These are phyloP conservation scores for Andrena camellia DNA, from an alignment of 2,888 invertebrate genomes.

Conservation along the genomic window DNA sequence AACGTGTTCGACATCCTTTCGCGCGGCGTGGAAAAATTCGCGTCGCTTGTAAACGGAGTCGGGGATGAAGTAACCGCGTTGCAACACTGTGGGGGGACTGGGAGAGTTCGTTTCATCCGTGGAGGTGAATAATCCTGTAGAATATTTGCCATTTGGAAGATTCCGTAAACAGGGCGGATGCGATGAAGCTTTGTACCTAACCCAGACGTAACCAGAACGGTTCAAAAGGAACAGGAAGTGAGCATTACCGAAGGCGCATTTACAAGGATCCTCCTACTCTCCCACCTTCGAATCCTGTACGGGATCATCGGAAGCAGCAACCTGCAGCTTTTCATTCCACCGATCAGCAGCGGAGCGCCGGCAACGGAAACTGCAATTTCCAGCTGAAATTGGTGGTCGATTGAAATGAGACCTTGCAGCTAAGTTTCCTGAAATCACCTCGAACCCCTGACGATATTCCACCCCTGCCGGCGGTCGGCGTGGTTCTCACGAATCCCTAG, in stretches of 20 bases:
- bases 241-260: too few species aligned
- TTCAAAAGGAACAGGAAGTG: too few species aligned
- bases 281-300: background rate
- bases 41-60: background rate
- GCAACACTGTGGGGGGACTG: background rate
- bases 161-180: too few species aligned
- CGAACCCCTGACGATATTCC: constrained; percentile 3
- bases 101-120: background rate
- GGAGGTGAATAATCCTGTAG: too few species aligned
- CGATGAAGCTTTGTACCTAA: too few species aligned
- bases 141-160: too few species aligned
- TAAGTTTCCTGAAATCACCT: constrained; percentile 3
- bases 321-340: constrained; percentile 9
- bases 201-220: too few species aligned
- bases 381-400: background rate
- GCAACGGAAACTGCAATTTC: constrained; percentile 20
- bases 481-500: constrained; percentile 20
- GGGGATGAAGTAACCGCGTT: background rate
- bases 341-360: background rate
- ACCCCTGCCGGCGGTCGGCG: background rate
- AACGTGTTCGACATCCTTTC: background rate
- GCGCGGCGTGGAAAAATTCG: background rate
- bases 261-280: too few species aligned
- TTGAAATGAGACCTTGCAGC: background rate
- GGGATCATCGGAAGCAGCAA: constrained; percentile 3